Evolutionary conservation across 2,113 vertebrate genomes (phyloP).

Genomic region (Pterocles gutturalis): DNA sequence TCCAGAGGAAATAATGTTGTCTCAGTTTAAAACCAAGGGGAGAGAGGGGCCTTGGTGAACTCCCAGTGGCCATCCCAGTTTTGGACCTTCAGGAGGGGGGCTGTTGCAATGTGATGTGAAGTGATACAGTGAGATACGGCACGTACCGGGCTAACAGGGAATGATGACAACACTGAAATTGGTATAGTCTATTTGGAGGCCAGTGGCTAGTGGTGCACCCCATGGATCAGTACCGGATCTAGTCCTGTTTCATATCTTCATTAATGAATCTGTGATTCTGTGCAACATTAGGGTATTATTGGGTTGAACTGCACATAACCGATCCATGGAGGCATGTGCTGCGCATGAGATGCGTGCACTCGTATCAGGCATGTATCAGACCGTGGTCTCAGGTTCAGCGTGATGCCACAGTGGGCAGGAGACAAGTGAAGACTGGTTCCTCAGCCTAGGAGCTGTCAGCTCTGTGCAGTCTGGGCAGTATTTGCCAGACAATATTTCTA

Average conservation of each 20-base stretch:
- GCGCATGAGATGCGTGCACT: background rate
- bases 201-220: background rate
- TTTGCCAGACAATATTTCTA: background rate
- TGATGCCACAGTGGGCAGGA: too few relatives aligned
- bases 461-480: background rate
- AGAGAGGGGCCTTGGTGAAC: background rate
- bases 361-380: background rate
- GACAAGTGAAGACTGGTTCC: background rate
- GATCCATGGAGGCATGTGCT: background rate
- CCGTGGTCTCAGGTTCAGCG: background rate
- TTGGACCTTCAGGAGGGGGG: background rate
- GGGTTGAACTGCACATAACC: background rate
- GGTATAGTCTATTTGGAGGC: background rate
- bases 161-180: background rate
- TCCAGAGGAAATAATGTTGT: background rate
- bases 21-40: background rate
- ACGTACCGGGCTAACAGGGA: background rate
- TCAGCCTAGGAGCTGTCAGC: accelerated
- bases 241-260: background rate
- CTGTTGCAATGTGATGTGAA: background rate
- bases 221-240: background rate
- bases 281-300: background rate
- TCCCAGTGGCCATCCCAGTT: background rate
- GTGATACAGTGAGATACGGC: accelerated
- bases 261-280: background rate